Evolutionary conservation across 1,140 invertebrate genomes (phyloP), one percentile per base, ranked within the genome.

Genomic region (Euwallacea fornicatus): DNA sequence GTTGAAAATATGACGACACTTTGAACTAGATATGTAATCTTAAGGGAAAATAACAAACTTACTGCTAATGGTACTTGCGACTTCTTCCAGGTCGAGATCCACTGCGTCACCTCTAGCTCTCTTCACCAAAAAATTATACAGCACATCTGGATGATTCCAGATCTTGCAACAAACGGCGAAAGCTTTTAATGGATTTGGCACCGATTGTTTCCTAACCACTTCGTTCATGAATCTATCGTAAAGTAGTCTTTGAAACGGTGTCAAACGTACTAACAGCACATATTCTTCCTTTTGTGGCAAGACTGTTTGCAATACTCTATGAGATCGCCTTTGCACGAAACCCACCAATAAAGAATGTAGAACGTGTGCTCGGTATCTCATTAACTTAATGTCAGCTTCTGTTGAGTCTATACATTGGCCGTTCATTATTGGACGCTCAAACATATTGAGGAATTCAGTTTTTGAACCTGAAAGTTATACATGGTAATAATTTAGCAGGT

Each of bases 101-200:
- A 94, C 89, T 50, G 93, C 92, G 74, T 93, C 93, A 41, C 88
- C 89, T 59, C 87, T 87, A 76, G 89, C 88, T 66, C 91, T 87
- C 80, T 96, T 95, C 78, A 91, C 90, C 55, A 98, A 80, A 80
- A 97, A 94, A 80, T 96, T 91, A 79, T 96, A 96, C 42, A 99
- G 81, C 59, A 99, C 92, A 83, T 99, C 98, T 0, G 98, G 97
- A 85, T 99, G 98, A 81, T 99, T 99, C 97, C 97, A 99, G 74
- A 99, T 99, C 85, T 99, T 99, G 80, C 96, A 98, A 82, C 97
- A 98, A 62, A 99, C 95, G 50, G 97, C 95, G 84, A 99, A 99
- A 6, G 98, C 96, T 82, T 97, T 98, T 9, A 99, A 85, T 0
- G 98, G 96, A 86, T 99, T 99, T 7, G 93, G 93, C 21, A 96